These are phyloP conservation scores for Athripsodes cinereus DNA, from an alignment of 2,888 invertebrate genomes.

Conservation along the genomic window DNA sequence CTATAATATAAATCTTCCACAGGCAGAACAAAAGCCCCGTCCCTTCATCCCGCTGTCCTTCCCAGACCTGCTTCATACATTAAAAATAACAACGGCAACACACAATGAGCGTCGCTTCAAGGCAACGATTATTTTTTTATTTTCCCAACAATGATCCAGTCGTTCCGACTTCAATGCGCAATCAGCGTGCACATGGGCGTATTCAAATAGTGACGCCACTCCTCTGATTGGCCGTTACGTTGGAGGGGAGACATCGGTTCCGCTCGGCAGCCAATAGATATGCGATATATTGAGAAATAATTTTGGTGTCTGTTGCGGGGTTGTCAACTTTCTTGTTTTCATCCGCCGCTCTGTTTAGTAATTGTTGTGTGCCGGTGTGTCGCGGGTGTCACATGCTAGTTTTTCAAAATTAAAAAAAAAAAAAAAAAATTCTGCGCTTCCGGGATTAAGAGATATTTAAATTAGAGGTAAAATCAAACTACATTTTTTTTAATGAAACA, in stretches of 20 bases:
- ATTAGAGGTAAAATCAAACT: not conserved
- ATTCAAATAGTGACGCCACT: slow-evolving; percentile 29
- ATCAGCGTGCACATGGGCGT: slow-evolving; percentile 36
- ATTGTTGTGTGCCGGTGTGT: slow-evolving; percentile 18
- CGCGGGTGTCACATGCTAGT: slow-evolving; percentile 11
- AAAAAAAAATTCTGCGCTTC: not conserved
- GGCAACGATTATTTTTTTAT: slow-evolving; percentile 10
- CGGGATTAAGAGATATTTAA: slow-evolving; percentile 9
- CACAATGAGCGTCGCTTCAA: slow-evolving; percentile 3
- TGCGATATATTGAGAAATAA: slow-evolving; percentile 5
- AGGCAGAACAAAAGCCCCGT: not conserved
- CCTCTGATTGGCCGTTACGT: slow-evolving; percentile 36
- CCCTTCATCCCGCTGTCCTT: not conserved
- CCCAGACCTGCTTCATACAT: not conserved
- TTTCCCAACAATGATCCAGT: slow-evolving; percentile 29
- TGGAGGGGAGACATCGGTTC: slow-evolving; percentile 40
- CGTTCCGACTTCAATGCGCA: slow-evolving; percentile 35
- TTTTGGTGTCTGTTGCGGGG: slow-evolving; percentile 13
- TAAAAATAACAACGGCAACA: not conserved
- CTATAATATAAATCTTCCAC: not conserved
- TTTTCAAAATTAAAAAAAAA: slow-evolving; percentile 7
- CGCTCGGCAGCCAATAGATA: slow-evolving; percentile 35
- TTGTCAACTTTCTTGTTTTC: slow-evolving; percentile 21
- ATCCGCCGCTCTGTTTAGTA: slow-evolving; percentile 34
- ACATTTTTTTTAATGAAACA: no score